Evolutionary conservation across 30 jellyfish, hydroid and myxozoan genomes (phyloP).

Genomic region (Pelagia noctiluca): DNA sequence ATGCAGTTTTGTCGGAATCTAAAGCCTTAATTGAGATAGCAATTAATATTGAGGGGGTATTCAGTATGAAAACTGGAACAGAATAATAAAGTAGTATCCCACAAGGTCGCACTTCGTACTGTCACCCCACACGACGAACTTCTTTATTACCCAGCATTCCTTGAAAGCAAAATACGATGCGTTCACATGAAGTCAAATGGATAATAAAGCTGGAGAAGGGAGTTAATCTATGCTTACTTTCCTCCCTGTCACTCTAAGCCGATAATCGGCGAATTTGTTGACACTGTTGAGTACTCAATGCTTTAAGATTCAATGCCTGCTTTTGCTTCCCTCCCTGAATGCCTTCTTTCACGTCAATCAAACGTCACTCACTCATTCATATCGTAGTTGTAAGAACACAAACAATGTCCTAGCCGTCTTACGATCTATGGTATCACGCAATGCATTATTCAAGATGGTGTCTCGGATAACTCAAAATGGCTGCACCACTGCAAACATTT

Average conservation of each 20-base stretch:
- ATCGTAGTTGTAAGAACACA: background rate
- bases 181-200: conserved; percentile 17
- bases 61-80: too few relatives aligned
- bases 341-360: conserved; percentile 51
- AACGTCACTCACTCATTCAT: conserved; percentile 59
- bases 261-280: conserved; percentile 76
- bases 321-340: conserved; percentile 68
- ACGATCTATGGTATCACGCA: too few relatives aligned
- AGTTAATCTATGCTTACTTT: conserved; percentile 60
- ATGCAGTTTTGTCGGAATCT: too few relatives aligned
- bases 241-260: conserved; percentile 72
- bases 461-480: too few relatives aligned
- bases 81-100: too few relatives aligned
- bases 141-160: background rate
- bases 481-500: too few relatives aligned
- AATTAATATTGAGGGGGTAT: too few relatives aligned
- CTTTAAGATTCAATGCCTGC: conserved; percentile 25
- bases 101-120: too few relatives aligned
- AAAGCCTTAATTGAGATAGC: too few relatives aligned
- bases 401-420: background rate
- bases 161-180: background rate
- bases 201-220: conserved; percentile 29
- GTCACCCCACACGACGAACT: too few relatives aligned
- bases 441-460: too few relatives aligned
- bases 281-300: conserved; percentile 52